phyloP scores from a whole-genome alignment of 2,113 vertebrate genomes.

The Actinemys pallida region DNA sequence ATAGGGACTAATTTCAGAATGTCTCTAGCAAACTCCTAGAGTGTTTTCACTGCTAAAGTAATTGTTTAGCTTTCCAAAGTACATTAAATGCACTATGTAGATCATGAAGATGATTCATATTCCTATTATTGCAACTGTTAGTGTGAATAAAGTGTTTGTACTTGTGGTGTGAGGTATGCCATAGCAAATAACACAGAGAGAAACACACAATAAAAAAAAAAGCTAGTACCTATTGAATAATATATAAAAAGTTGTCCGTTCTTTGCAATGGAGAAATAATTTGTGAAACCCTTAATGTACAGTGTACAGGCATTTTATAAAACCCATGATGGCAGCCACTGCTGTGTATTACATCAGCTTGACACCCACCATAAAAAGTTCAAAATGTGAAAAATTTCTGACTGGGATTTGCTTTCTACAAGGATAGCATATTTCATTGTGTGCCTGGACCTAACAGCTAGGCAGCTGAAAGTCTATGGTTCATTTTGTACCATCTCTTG shows the following conservation, averaged over 20 bases:
- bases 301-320: neutral
- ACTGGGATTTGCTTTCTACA: neutral
- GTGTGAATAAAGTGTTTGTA: neutral
- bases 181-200: neutral
- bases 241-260: constrained; percentile 10
- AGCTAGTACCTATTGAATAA: constrained; percentile 4
- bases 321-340: neutral
- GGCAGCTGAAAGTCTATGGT: neutral
- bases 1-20: neutral
- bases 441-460: neutral
- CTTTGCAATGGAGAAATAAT: constrained; percentile 33
- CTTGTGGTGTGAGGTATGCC: neutral
- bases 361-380: neutral
- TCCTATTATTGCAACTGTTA: neutral
- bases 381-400: neutral
- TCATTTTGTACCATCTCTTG: neutral
- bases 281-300: constrained; percentile 40
- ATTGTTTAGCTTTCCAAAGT: neutral
- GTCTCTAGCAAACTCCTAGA: neutral
- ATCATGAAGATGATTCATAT: neutral
- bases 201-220: neutral
- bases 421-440: neutral
- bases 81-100: neutral
- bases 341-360: neutral
- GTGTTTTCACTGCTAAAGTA: neutral